A percentile compares a stretch with the other conserved stretches of the same genome.
phyloP scores from a whole-genome alignment of 2,113 vertebrate species.

The Ciconia maguari region DNA sequence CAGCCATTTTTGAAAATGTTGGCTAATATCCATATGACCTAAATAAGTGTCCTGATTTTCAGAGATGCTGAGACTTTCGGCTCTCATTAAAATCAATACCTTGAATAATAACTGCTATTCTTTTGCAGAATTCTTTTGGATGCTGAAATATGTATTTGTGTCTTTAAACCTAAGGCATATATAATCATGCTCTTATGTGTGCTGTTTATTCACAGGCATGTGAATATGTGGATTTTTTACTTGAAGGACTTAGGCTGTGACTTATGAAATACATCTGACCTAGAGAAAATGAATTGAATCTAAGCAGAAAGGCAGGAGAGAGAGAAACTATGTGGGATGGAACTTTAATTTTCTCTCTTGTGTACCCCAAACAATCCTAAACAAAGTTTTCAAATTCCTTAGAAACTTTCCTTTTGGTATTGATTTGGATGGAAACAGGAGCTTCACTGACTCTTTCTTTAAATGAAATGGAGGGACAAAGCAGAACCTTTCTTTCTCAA shows the following conservation, averaged over 20 bases:
- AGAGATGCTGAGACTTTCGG: background rate
- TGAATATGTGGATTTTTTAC: background rate
- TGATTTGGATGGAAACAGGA: background rate
- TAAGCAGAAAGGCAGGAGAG: background rate
- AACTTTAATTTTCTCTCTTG: background rate
- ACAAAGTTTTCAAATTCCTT: background rate
- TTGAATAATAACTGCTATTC: background rate
- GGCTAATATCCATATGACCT: conserved; percentile 36
- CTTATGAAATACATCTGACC: conserved; percentile 20
- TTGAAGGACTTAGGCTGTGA: background rate
- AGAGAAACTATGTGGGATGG: background rate
- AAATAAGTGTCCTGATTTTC: conserved; percentile 45
- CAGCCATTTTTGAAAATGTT: background rate
- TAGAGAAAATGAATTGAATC: background rate
- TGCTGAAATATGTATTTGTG: background rate
- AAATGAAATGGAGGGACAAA: background rate
- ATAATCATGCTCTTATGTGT: background rate
- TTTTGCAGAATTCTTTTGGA: background rate
- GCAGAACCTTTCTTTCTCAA: background rate
- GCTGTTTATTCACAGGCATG: background rate
- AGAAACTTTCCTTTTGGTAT: background rate
- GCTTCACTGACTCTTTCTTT: background rate
- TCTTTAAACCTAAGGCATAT: background rate
- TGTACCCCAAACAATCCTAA: background rate
- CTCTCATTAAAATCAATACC: conserved; percentile 40